phyloP scores from a whole-genome alignment of 2,888 invertebrate species.

The Heliconius cydno region DNA sequence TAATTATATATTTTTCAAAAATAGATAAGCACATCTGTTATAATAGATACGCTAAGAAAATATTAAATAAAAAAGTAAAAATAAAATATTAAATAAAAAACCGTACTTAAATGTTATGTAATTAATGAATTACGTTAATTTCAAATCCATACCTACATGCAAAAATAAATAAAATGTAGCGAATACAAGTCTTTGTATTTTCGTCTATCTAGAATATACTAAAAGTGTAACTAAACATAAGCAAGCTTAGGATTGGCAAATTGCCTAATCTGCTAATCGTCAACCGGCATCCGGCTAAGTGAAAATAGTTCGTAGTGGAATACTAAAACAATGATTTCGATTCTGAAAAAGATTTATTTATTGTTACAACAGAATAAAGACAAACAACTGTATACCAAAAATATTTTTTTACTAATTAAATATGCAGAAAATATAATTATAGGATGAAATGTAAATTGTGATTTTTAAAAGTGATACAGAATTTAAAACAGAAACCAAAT shows the following conservation, averaged over 20 bases:
- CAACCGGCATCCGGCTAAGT: slow-evolving; percentile 23
- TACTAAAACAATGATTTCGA: neutral
- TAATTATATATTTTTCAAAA: too few species aligned
- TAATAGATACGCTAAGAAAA: too few species aligned
- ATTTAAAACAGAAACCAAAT: too few species aligned
- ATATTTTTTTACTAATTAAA: neutral
- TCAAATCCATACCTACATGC: too few species aligned
- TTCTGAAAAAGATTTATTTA: neutral
- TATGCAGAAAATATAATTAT: too few species aligned
- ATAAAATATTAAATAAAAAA: too few species aligned
- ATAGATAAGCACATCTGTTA: too few species aligned
- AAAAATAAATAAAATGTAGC: neutral
- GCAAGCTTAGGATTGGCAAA: slow-evolving; percentile 8
- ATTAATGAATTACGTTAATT: too few species aligned
- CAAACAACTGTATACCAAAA: neutral
- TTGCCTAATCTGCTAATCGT: slow-evolving; percentile 20
- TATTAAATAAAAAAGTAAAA: too few species aligned
- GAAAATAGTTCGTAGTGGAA: slow-evolving; percentile 11
- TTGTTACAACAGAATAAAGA: neutral
- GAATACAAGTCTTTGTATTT: neutral
- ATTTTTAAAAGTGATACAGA: too few species aligned
- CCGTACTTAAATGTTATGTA: too few species aligned
- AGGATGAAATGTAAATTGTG: too few species aligned
- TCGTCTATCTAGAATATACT: neutral
- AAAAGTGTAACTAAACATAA: slow-evolving; percentile 10